Conservation (phyloP, 2,888 invertebrate genomes). For the Girardia tigrina region DNA sequence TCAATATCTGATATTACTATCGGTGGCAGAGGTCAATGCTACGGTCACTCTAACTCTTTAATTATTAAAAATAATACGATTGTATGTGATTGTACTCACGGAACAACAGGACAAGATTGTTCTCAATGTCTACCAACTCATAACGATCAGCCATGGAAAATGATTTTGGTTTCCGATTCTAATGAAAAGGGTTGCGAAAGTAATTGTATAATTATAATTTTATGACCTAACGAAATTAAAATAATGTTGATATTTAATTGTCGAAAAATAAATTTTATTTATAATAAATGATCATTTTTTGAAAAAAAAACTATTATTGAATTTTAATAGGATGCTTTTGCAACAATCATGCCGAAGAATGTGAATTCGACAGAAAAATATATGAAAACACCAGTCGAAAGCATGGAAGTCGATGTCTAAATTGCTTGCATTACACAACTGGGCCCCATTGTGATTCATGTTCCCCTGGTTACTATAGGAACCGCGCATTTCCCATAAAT, state of each 20-base stretch:
- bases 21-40: background rate
- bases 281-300: background rate
- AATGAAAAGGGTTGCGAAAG: background rate
- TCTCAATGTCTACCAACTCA: background rate
- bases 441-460: background rate
- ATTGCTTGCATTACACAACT: background rate
- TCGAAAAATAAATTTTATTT: background rate
- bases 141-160: constrained; percentile 1
- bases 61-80: background rate
- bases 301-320: background rate
- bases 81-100: background rate
- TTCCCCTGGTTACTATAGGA: background rate
- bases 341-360: background rate
- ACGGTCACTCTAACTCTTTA: background rate
- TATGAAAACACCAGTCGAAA: background rate
- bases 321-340: background rate
- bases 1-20: background rate
- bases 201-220: background rate
- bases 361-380: background rate
- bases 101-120: background rate
- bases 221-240: background rate
- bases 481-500: background rate
- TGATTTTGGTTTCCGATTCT: background rate
- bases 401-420: background rate
- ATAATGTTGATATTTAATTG: background rate